Conservation (phyloP, 2,113 vertebrate genomes). For the Hydrochoerus hydrochaeris region DNA sequence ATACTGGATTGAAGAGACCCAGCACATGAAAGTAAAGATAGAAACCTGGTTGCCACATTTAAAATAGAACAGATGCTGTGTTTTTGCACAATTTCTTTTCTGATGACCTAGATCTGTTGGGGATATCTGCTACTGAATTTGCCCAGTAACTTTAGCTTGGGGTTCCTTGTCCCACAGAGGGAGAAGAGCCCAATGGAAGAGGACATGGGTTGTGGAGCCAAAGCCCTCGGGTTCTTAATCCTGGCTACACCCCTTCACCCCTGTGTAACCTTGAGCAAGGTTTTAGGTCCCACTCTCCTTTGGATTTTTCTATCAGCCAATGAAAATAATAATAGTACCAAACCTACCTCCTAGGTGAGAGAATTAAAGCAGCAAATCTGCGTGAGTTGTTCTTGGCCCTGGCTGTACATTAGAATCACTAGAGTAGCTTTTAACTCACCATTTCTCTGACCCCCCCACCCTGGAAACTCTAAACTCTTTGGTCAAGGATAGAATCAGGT, state of each 20-base stretch:
- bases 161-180: background rate
- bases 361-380: background rate
- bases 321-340: background rate
- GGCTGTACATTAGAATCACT: background rate
- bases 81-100: background rate
- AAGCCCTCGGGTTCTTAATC: background rate
- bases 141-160: background rate
- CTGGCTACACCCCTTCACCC: background rate
- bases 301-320: background rate
- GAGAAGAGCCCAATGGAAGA: background rate
- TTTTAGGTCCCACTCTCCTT: background rate
- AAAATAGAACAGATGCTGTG: background rate
- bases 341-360: background rate
- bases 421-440: background rate
- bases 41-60: background rate
- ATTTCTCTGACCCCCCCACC: background rate
- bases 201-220: background rate
- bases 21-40: background rate
- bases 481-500: background rate
- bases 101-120: background rate
- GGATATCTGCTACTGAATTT: background rate
- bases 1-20: background rate
- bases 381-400: background rate
- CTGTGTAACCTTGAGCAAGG: background rate
- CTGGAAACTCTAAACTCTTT: constrained; percentile 7